phyloP scores from a whole-genome alignment of 2,888 invertebrate species.

The Lochmaea capreae region DNA sequence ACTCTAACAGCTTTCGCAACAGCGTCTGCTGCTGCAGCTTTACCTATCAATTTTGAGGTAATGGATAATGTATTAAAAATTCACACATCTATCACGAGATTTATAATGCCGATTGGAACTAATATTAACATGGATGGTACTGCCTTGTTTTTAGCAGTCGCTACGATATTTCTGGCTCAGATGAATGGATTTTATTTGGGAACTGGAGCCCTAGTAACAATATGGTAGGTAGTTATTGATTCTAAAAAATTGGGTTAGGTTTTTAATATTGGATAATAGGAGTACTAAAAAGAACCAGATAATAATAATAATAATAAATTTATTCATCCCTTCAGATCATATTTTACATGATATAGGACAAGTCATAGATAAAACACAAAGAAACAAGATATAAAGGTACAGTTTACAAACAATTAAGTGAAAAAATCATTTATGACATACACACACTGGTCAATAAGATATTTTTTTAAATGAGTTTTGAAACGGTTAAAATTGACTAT shows the following conservation, averaged over 20 bases:
- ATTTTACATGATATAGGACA: too few species aligned
- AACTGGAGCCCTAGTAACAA: constrained; percentile 86
- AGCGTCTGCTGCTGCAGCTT: constrained; percentile 90
- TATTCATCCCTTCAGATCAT: too few species aligned
- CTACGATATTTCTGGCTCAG: constrained; percentile 88
- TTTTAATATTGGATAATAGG: background rate
- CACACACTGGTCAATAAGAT: too few species aligned
- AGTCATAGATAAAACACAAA: too few species aligned
- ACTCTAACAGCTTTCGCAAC: constrained; percentile 90
- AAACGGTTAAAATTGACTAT: too few species aligned
- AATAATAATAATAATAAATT: too few species aligned
- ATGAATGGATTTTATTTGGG: constrained; percentile 86
- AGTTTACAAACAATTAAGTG: too few species aligned
- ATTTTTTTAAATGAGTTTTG: too few species aligned
- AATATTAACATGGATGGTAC: constrained; percentile 95
- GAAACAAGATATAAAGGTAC: too few species aligned
- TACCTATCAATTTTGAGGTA: constrained; percentile 86
- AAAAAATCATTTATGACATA: too few species aligned
- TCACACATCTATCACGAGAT: constrained; percentile 85
- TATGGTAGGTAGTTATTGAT: constrained; percentile 72
- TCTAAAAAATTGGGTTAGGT: background rate
- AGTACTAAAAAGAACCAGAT: too few species aligned
- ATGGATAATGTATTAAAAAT: constrained; percentile 87
- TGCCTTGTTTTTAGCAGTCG: constrained; percentile 87
- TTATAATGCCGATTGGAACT: constrained; percentile 90